A percentile compares a stretch with the other conserved stretches of the same genome.
These are phyloP conservation scores for Noctuana brunneofusca DNA, from an alignment of 2,888 invertebrate genomes.

Conservation along the genomic window DNA sequence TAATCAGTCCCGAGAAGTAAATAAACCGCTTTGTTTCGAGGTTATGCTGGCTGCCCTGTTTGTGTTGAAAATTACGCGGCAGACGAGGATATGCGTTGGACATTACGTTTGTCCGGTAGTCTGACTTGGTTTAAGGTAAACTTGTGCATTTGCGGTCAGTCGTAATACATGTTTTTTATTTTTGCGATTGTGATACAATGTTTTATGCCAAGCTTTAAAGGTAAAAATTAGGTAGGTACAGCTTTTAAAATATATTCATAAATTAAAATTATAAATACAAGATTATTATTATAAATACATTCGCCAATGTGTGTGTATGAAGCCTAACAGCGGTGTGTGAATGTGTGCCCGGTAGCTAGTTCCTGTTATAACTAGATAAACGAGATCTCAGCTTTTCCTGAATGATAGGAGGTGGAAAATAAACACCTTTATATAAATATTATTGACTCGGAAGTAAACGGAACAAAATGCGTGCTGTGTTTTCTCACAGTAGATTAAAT, in stretches of 20 bases:
- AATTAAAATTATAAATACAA: no score
- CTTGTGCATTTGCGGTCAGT: no score
- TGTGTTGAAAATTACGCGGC: no score
- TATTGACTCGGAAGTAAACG: conserved; percentile 11
- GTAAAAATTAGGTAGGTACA: no score
- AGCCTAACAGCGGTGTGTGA: conserved; percentile 52
- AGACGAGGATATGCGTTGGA: no score
- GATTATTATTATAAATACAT: neutral
- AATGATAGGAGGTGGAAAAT: conserved; percentile 11
- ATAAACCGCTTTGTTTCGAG: conserved; percentile 61
- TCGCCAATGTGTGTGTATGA: neutral
- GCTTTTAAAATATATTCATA: no score
- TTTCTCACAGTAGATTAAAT: neutral
- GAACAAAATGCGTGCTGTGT: neutral
- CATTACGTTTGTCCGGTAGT: no score
- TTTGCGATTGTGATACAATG: no score
- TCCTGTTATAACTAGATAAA: conserved; percentile 29
- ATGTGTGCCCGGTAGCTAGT: conserved; percentile 39
- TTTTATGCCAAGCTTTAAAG: no score
- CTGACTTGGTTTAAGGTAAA: no score
- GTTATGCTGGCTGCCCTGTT: conserved; percentile 54
- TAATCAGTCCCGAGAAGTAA: conserved; percentile 56
- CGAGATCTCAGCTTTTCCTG: conserved; percentile 25
- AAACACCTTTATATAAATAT: neutral
- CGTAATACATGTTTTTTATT: no score